Base-by-base conservation (phyloP, 2,888 invertebrate genomes). In the Lottia gigantea region DNA sequence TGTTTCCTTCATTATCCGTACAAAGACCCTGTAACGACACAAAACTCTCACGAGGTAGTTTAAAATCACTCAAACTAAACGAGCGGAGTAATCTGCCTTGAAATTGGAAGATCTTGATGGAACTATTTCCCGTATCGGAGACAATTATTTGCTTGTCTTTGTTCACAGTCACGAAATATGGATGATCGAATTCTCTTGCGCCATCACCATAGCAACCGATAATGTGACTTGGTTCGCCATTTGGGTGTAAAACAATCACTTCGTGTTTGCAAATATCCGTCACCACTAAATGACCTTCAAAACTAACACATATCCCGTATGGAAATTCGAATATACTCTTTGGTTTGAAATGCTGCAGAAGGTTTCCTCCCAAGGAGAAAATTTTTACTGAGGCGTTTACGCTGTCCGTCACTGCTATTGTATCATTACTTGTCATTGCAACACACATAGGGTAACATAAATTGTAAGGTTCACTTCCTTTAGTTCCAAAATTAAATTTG, bases 321-420 rank as follows among this genome's bases (percentile, higher is more conserved):
- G 85, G 85, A 71, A 83, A 83, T 70, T 85, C 85, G 12, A 86
- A 78, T 65, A 81, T 74, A 11, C 76, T 77, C 4, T 79, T 74
- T 61, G 76, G 78, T 25, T 81, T 82, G 68, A 75, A 78, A 65
- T 80, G 76, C 12, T 78, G 73, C 65, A 81, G 72, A 40, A 84
- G 80, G 25, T 78, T 78, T 4, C 86, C 85, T 26, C 77, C 78
- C 61, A 76, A 76, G 8, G 77, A 74, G 68, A 85, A 86, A 25
- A 86, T 76, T 76, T 86, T 86, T 4, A 86, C 77, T 40, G 82
- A 81, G 11, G 84, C 81, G 74, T 85, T 86, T 15, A 86, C 86
- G 71, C 84, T 85, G 78, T 86, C 86, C 7, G 86, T 84, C 8
- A 86, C 79, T 16, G 82, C 82, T 40, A 86, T 77, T 71, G 81